phyloP scores from a whole-genome alignment of 2,113 vertebrate species.

The Spheniscus mendiculus region DNA sequence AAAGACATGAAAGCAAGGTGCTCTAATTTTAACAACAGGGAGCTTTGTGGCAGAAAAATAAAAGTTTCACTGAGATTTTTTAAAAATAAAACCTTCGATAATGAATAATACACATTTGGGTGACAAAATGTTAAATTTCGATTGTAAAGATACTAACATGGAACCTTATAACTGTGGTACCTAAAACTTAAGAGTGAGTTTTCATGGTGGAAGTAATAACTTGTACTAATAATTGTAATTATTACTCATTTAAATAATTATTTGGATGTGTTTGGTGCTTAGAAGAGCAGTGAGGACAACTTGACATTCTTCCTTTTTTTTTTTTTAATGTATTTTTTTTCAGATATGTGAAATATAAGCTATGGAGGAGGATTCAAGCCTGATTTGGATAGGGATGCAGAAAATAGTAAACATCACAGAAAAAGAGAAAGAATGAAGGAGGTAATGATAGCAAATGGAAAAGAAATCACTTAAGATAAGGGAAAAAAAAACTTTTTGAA shows the following conservation, averaged over 20 bases:
- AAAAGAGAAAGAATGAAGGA: not conserved
- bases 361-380: not conserved
- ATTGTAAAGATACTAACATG: not conserved
- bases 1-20: not conserved
- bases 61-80: not conserved
- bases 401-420: not conserved
- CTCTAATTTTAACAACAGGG: not conserved
- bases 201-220: not conserved
- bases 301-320: not conserved
- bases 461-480: not conserved
- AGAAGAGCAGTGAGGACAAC: not conserved
- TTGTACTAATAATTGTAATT: not conserved
- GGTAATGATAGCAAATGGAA: not conserved
- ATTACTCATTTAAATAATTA: not conserved
- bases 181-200: not conserved
- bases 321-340: not conserved
- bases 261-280: not conserved
- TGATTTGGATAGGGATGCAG: not conserved
- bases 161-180: not conserved
- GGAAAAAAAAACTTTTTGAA: rapidly evolving
- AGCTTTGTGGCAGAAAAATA: not conserved
- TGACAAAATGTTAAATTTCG: not conserved
- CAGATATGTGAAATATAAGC: not conserved
- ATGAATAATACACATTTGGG: not conserved
- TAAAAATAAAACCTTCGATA: not conserved